These are phyloP conservation scores for Phaonia tiefii DNA, from an alignment of 2,888 invertebrate species.

Conservation along the genomic window DNA sequence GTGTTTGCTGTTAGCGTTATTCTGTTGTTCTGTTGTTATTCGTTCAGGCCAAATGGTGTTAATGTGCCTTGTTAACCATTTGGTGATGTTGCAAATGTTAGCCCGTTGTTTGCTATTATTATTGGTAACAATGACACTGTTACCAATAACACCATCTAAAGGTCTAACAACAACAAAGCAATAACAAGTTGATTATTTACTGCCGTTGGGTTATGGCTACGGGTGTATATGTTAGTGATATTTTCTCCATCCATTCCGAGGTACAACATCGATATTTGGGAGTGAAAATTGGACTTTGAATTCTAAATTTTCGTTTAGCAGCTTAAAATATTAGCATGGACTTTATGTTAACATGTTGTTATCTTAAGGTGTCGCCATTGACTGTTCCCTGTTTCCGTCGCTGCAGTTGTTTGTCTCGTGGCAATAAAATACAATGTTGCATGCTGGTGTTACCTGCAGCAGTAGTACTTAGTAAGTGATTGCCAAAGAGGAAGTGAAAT, in stretches of 20 bases:
- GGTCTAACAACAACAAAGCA: conserved; percentile 9
- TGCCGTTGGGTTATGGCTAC: conserved; percentile 31
- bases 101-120: conserved; percentile 21
- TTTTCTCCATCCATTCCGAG: conserved; percentile 36
- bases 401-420: conserved; percentile 26
- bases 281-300: conserved; percentile 1
- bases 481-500: no score
- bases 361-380: conserved; percentile 20
- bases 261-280: neutral
- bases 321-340: conserved; percentile 50
- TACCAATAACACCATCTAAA: conserved; percentile 55
- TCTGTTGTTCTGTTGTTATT: conserved; percentile 41
- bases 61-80: conserved; percentile 49
- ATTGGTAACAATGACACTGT: conserved; percentile 41
- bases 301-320: conserved; percentile 4
- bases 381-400: neutral
- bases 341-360: conserved; percentile 24
- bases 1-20: conserved; percentile 4
- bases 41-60: conserved; percentile 52
- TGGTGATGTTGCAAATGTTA: conserved; percentile 40
- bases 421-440: conserved; percentile 27
- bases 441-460: neutral
- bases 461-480: no score
- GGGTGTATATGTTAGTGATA: conserved; percentile 60
- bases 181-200: conserved; percentile 50